Evolutionary conservation across 1,140 invertebrate genomes (phyloP), one percentile per base, ranked within the genome.

Genomic region (Neotoxoptera formosana): DNA sequence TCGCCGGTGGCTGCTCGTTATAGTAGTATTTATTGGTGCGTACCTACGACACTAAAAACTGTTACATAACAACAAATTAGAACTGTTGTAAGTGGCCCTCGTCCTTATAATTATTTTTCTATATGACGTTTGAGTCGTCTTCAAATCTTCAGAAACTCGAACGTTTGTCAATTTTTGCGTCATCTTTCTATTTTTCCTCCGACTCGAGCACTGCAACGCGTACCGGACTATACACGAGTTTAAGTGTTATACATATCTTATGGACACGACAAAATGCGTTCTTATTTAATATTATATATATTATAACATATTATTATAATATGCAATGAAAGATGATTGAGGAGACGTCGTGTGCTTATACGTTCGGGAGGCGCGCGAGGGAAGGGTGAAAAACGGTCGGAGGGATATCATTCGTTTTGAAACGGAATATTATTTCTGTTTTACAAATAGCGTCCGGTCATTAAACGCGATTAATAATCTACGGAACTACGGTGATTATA

Each of bases 401-500:
- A 41, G 81, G 81, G 21, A 41, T 45, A 45, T 84, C 45, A 41
- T 86, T 86, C 83, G 84, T 45, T 86, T 86, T 30, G 41, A 86
- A 86, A 86, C 36, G 23, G 84, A 86, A 47, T 86, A 47, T 86
- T 86, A 47, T 86, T n/a, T 47, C 25, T 86, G 84, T 86, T 86
- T 86, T 86, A 86, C 41, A 86, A 86, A 86, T 47, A 47, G 41
- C 84, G 84, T 86, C 84, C 84, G 84, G 84, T 47, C 84, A 47
- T 86, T 86, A 86, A 86, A n/a, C 89, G 45, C 89, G 89, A 41
- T 90, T 56, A 86, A 86, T 47, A 90, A 76, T 67, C 60, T 23
- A 67, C 89, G 89, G 89, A 90, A 67, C 89, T 30, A 90, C 89
- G 89, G 89, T 90, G 34, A 90, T 90, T 76, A 84, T 84, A 84